These are phyloP conservation scores for Philopedon plagiatum DNA, from an alignment of 2,888 invertebrate genomes.

Conservation along the genomic window DNA sequence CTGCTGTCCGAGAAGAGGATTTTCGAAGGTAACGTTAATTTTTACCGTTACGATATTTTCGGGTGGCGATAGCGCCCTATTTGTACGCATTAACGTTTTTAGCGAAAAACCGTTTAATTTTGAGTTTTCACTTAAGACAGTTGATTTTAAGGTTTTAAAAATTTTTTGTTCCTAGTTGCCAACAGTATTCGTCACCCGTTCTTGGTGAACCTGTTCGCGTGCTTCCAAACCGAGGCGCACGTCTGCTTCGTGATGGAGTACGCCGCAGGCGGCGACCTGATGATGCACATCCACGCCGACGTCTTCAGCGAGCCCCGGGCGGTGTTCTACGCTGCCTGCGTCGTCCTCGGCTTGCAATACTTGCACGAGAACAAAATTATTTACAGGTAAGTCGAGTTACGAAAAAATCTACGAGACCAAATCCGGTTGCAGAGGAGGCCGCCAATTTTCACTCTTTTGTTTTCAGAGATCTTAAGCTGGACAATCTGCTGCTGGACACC, in stretches of 20 bases:
- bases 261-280: slow-evolving; percentile 98
- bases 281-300: slow-evolving; percentile 99
- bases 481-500: slow-evolving; percentile 96
- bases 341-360: slow-evolving; percentile 97
- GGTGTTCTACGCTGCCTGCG: slow-evolving; percentile 99
- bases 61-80: too few species aligned
- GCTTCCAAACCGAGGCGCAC: slow-evolving; percentile 98
- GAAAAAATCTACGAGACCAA: neutral
- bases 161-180: slow-evolving; percentile 75
- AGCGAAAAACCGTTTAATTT: too few species aligned
- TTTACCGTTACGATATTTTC: too few species aligned
- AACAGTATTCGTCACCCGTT: slow-evolving; percentile 98
- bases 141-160: too few species aligned
- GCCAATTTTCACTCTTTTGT: too few species aligned
- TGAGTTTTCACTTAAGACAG: too few species aligned
- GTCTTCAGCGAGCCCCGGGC: slow-evolving; percentile 98
- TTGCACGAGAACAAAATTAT: slow-evolving; percentile 99
- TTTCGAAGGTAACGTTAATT: slow-evolving; percentile 82
- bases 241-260: slow-evolving; percentile 99
- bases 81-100: too few species aligned
- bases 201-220: slow-evolving; percentile 98
- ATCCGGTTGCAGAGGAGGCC: too few species aligned
- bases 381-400: slow-evolving; percentile 63
- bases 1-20: slow-evolving; percentile 98
- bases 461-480: slow-evolving; percentile 91